Conservation (phyloP, 2,888 invertebrate species). For the Portevinia maculata region DNA sequence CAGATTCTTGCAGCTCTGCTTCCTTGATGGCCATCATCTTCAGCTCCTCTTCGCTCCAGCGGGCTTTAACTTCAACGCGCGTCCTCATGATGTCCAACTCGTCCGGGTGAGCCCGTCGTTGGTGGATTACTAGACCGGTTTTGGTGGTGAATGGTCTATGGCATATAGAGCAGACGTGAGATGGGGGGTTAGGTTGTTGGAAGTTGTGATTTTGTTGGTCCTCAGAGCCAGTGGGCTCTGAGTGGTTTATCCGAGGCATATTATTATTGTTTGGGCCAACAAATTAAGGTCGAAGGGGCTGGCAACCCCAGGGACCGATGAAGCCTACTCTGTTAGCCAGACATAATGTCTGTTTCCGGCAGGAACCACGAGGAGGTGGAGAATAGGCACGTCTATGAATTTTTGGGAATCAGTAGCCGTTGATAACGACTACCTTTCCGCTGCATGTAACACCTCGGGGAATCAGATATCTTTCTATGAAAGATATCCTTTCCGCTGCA, state of each 20-base stretch:
- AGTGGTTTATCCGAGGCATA: background rate
- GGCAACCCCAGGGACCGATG: background rate
- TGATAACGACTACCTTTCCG: background rate
- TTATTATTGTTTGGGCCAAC: background rate
- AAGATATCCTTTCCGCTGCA: too few species aligned
- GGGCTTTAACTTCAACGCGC: background rate
- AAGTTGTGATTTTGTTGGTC: background rate
- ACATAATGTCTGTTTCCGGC: background rate
- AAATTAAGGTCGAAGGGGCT: background rate
- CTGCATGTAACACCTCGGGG: background rate
- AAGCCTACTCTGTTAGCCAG: constrained; percentile 1
- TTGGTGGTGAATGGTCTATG: background rate
- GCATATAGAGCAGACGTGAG: background rate
- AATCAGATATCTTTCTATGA: too few species aligned
- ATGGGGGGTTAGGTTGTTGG: background rate
- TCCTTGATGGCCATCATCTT: background rate
- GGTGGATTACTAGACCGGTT: background rate
- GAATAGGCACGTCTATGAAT: background rate
- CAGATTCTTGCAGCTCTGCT: background rate
- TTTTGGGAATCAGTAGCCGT: background rate
- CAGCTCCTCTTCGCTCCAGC: background rate
- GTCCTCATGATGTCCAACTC: background rate
- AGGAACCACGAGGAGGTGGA: constrained; percentile 1
- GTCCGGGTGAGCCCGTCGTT: background rate
- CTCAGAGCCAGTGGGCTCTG: background rate